Conservation (phyloP, 2,888 invertebrate species). For the Scotopteryx bipunctaria region DNA sequence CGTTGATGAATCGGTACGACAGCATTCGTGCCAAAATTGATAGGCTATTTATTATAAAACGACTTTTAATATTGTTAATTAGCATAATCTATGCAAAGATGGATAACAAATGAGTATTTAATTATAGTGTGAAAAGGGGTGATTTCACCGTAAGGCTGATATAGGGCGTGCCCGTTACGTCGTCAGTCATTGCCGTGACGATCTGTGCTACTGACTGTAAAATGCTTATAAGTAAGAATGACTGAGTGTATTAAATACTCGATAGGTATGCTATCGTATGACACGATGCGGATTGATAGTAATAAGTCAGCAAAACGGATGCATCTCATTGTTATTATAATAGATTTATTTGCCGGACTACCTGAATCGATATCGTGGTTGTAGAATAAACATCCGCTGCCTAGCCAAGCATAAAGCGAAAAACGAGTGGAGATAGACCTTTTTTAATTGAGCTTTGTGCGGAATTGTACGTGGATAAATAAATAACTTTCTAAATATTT, state of each 20-base stretch:
- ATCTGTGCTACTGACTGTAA: slow-evolving; percentile 56
- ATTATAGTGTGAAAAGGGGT: slow-evolving; percentile 68
- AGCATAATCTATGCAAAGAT: slow-evolving; percentile 56
- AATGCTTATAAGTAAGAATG: slow-evolving; percentile 37
- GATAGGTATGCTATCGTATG: too few relatives aligned
- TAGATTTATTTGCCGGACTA: slow-evolving; percentile 75
- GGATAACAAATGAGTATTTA: slow-evolving; percentile 74
- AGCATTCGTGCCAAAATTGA: slow-evolving; percentile 10
- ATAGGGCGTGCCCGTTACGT: slow-evolving; percentile 65
- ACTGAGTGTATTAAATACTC: neutral
- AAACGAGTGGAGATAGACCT: slow-evolving; percentile 59
- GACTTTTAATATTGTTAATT: slow-evolving; percentile 45
- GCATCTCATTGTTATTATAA: slow-evolving; percentile 62
- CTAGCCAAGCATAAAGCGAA: slow-evolving; percentile 62
- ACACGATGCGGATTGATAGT: slow-evolving; percentile 53
- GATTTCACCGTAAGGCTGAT: slow-evolving; percentile 43
- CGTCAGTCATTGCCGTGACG: slow-evolving; percentile 58
- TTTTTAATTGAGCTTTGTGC: slow-evolving; percentile 69
- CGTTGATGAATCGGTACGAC: slow-evolving; percentile 18
- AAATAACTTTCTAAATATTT: slow-evolving; percentile 83
- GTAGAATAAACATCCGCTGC: slow-evolving; percentile 75
- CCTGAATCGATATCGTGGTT: slow-evolving; percentile 75
- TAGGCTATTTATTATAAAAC: slow-evolving; percentile 38
- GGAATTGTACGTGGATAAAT: slow-evolving; percentile 72
- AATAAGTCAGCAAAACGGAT: slow-evolving; percentile 45